Conservation (phyloP, 2,113 vertebrate genomes). For the Anguilla rostrata region DNA sequence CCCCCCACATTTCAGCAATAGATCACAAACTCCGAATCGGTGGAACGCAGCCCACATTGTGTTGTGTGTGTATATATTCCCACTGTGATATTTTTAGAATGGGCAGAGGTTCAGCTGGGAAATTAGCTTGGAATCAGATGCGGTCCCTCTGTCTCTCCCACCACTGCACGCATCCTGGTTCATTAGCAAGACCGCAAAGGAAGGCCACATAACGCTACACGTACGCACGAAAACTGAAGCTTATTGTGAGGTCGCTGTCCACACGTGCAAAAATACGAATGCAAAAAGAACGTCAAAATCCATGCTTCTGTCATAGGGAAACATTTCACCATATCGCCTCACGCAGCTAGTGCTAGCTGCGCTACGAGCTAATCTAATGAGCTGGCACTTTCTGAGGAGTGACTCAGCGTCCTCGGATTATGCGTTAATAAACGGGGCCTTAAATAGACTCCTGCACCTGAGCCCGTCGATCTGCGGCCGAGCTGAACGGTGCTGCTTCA, state of each 20-base stretch:
- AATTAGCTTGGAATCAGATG: constrained; percentile 3
- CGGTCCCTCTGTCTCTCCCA: neutral
- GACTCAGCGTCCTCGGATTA: neutral
- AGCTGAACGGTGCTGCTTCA: neutral
- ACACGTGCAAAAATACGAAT: neutral
- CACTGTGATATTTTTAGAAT: constrained; percentile 57
- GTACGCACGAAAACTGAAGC: neutral
- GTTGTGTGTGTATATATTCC: constrained; percentile 51
- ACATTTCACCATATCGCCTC: neutral
- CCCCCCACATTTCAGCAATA: neutral
- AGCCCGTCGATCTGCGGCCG: neutral
- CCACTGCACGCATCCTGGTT: neutral
- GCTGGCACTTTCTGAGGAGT: too few relatives aligned
- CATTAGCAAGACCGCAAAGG: neutral
- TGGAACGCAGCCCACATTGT: constrained; percentile 52
- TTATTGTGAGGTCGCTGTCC: neutral
- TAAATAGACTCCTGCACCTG: neutral
- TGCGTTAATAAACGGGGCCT: neutral
- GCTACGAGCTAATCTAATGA: neutral
- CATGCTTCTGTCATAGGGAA: neutral
- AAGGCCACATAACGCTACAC: neutral
- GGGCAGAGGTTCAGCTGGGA: constrained; percentile 19
- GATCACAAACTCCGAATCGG: constrained; percentile 6
- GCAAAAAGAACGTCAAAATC: neutral
- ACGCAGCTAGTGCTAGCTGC: neutral